These are phyloP conservation scores for Drosophila testacea DNA, from an alignment of 2,888 invertebrate genomes.

Conservation along the genomic window DNA sequence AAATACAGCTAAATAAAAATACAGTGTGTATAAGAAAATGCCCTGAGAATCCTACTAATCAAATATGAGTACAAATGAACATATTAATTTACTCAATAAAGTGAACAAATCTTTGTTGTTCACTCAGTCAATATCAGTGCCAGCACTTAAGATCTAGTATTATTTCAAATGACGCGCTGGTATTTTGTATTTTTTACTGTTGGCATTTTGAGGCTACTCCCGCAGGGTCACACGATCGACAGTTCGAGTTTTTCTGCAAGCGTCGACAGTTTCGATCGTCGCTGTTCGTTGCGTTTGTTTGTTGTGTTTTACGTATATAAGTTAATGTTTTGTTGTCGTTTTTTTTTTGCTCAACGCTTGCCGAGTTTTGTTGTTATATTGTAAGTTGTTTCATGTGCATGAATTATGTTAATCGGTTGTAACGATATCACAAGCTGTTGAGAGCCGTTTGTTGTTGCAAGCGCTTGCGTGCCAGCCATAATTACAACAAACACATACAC, in stretches of 20 bases:
- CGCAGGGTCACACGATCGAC: conserved; percentile 38
- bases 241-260: conserved; percentile 38
- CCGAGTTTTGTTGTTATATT: conserved; percentile 1
- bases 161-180: no score
- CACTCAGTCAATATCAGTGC: no score
- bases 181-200: no score
- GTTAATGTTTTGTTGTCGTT: conserved; percentile 1
- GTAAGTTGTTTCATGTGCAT: conserved; percentile 1
- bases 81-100: no score
- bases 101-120: no score
- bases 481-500: conserved; percentile 11
- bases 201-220: conserved; percentile 7
- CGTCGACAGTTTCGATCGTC: conserved; percentile 2
- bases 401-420: conserved; percentile 5
- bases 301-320: not conserved
- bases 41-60: no score
- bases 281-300: conserved; percentile 4
- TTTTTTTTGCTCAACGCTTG: conserved; percentile 4
- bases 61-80: no score
- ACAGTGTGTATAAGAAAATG: no score
- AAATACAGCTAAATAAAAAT: no score
- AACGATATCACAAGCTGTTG: not conserved
- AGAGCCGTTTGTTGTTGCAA: not conserved
- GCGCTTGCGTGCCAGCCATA: not conserved
- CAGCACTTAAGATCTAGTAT: no score